Evolutionary conservation across 2,113 vertebrate genomes (phyloP), one percentile per base, ranked within the genome.

Genomic region (Synodontis membranacea): DNA sequence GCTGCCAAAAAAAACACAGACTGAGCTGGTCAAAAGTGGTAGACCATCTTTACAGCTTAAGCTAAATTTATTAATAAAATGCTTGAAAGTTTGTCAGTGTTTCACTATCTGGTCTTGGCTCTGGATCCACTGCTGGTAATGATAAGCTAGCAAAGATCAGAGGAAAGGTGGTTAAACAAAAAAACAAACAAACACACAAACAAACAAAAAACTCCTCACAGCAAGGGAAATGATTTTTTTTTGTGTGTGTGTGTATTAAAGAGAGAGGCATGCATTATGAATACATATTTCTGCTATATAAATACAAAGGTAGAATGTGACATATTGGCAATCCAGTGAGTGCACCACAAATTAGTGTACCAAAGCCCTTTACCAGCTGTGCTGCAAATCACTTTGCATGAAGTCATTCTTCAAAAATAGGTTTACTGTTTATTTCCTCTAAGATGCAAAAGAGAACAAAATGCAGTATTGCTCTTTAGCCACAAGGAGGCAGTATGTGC

Each of bases 401-500:
- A 17, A 11, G n/a, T 54, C 54, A 23, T 79, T 79, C n/a, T 37
- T 54, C 10, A 58, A 42, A 52, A 58, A 25, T 11, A 37, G 34
- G 11, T 12, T 54, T 21, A 34, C 14, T 76, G 44, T 31, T 50
- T 48, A 19, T 54, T 52, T 54, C 7, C 34, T 58, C 34, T 42
- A 28, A 58, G 25, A 58, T 11, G 21, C 31, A 58, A 5, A 34
- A 50, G 3, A 56, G 52, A 50, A 64, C 42, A 14, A 37, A 37
- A 6, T 83, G 85, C 37, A 81, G 46, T 75, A n/a, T 48, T 56
- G 2, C 17, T 39, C 0, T 39, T 50, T 86, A 68, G 46, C 93
- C 94, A 94, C 94, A 85, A 76, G 60, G 89, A 85, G 94, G 91
- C 92, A 92, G 92, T 93, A 76, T 76, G 84, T 93, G 86, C 37